Conservation (phyloP, 35 echinoderm and acorn worm genomes). For the Ophiothrix spiculata region DNA sequence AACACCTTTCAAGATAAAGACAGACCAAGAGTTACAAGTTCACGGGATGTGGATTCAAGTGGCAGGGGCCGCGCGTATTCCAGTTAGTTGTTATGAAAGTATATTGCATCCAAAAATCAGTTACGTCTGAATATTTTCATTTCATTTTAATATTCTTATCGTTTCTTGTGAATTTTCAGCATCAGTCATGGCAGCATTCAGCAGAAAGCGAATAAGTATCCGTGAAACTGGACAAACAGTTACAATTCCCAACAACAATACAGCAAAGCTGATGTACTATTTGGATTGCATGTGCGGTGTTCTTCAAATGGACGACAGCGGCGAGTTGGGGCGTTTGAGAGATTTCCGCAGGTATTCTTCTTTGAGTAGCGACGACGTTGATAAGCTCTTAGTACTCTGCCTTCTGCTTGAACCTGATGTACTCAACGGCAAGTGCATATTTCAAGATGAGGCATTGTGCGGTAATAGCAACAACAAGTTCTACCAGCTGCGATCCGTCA, state of each 20-base stretch:
- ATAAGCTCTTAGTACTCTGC: background rate
- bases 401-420: background rate
- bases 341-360: background rate
- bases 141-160: no score
- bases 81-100: no score
- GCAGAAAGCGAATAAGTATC: no score
- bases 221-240: no score
- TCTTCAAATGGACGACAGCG: background rate
- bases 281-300: background rate
- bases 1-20: no score
- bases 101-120: no score
- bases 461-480: background rate
- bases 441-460: background rate
- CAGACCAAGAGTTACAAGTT: no score
- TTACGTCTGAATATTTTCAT: no score
- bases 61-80: no score
- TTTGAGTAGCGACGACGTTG: background rate
- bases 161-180: no score
- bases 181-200: no score
- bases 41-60: no score
- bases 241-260: background rate
- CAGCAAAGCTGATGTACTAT: conserved; percentile 2
- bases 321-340: background rate
- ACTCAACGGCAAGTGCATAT: background rate
- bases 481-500: background rate